These are phyloP conservation scores for Muricea muricata DNA, from an alignment of 92 coral and sea anemone species.

Conservation along the genomic window DNA sequence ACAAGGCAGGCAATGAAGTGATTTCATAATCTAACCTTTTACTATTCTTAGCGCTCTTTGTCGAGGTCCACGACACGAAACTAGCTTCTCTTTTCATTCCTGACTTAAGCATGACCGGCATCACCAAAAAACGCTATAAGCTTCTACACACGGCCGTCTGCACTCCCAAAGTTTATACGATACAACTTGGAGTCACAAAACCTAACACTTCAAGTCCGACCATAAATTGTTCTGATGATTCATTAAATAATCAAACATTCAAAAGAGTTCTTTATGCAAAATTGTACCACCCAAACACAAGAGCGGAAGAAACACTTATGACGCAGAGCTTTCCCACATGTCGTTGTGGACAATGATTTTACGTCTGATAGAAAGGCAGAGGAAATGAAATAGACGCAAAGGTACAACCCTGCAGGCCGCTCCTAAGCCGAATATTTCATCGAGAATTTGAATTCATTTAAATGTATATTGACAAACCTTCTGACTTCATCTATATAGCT, in stretches of 20 bases:
- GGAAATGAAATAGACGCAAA: not conserved
- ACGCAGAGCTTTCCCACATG: not conserved
- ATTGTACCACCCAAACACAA: not conserved
- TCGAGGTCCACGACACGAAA: constrained; percentile 4
- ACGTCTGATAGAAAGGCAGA: not conserved
- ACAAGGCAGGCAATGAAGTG: not conserved
- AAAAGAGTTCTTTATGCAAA: not conserved
- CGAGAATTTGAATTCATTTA: no score
- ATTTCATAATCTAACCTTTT: not conserved
- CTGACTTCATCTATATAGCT: not conserved
- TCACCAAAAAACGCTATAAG: no score
- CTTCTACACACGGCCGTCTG: no score
- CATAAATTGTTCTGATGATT: not conserved
- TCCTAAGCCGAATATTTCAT: no score
- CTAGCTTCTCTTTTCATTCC: constrained; percentile 17
- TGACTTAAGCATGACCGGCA: not conserved
- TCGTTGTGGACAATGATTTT: not conserved
- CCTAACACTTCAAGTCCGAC: not conserved
- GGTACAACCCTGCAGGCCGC: not conserved
- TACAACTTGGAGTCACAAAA: not conserved
- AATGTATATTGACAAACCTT: not conserved
- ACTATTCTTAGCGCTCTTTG: constrained; percentile 3
- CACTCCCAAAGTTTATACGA: not conserved
- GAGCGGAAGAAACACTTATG: constrained; percentile 5
- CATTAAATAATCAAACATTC: not conserved